Percentiles rank a stretch among this genome's conserved stretches.
phyloP scores from a whole-genome alignment of 1,140 invertebrate species.

The Pemphigus obesinymphae region DNA sequence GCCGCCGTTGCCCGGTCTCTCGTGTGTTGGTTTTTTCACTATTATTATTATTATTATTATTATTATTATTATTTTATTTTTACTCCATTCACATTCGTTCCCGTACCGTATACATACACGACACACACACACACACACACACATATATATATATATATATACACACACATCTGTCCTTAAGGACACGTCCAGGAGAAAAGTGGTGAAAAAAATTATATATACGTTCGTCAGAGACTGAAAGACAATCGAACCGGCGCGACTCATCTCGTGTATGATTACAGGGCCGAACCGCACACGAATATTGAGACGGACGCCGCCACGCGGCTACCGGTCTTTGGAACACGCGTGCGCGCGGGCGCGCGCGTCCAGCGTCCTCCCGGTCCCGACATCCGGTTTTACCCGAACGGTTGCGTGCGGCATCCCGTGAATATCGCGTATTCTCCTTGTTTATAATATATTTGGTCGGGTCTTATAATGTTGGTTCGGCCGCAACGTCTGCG shows the following conservation, averaged over 20 bases:
- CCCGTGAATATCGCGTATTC: background rate
- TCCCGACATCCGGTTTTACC: conserved; percentile 11
- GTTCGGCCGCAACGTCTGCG: background rate
- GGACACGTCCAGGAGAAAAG: background rate
- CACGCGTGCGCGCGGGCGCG: background rate
- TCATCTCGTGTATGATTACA: conserved; percentile 1
- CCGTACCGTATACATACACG: background rate
- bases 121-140: background rate
- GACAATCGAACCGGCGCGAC: conserved; percentile 28
- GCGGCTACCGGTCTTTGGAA: conserved; percentile 25
- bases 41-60: background rate
- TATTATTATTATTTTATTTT: too few species aligned
- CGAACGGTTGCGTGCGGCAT: conserved; percentile 1
- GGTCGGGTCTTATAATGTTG: background rate
- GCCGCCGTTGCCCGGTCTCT: background rate
- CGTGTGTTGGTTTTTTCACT: background rate
- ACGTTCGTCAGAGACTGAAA: conserved; percentile 34
- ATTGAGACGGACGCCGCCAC: background rate
- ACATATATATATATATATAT: too few species aligned
- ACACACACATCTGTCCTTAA: background rate
- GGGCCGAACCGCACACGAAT: background rate
- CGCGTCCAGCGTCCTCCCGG: background rate
- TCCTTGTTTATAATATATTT: background rate
- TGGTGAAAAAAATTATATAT: background rate
- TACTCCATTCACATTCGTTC: background rate